Conservation (phyloP, 2,888 invertebrate genomes). For the Heliconius aoede region DNA sequence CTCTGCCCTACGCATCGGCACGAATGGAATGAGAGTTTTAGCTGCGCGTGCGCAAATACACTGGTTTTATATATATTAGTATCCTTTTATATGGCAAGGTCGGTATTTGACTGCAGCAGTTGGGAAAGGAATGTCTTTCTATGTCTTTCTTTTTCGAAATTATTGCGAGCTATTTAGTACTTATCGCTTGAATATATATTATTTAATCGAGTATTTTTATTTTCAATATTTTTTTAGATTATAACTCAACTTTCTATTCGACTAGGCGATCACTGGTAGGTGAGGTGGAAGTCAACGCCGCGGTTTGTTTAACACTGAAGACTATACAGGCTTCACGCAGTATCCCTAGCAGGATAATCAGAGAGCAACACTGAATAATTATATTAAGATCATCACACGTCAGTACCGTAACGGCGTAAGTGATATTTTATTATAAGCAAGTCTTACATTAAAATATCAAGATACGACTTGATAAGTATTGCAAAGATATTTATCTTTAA, state of each 20-base stretch:
- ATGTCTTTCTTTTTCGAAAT: neutral
- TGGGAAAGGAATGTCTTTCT: conserved; percentile 1
- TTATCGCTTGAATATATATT: neutral
- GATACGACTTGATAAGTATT: conserved; percentile 16
- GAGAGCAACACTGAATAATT: too few relatives aligned
- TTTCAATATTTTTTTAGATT: neutral
- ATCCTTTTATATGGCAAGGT: conserved; percentile 25
- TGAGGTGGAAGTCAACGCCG: neutral
- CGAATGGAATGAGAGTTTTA: conserved; percentile 52
- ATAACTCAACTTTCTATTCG: too few relatives aligned
- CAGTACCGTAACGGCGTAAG: neutral
- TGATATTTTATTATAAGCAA: neutral
- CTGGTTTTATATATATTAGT: conserved; percentile 21
- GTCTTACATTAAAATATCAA: conserved; percentile 28
- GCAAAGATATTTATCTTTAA: conserved; percentile 21
- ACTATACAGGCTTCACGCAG: too few relatives aligned
- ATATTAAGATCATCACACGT: too few relatives aligned
- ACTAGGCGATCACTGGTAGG: neutral
- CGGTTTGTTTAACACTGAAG: neutral
- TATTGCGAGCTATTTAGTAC: neutral
- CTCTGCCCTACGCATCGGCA: conserved; percentile 59
- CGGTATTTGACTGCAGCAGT: conserved; percentile 13
- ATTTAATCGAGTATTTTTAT: neutral
- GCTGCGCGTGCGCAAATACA: conserved; percentile 33
- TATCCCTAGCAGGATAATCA: too few relatives aligned